Conservation (phyloP, 2,113 vertebrate species). For the Cynocephalus volans region DNA sequence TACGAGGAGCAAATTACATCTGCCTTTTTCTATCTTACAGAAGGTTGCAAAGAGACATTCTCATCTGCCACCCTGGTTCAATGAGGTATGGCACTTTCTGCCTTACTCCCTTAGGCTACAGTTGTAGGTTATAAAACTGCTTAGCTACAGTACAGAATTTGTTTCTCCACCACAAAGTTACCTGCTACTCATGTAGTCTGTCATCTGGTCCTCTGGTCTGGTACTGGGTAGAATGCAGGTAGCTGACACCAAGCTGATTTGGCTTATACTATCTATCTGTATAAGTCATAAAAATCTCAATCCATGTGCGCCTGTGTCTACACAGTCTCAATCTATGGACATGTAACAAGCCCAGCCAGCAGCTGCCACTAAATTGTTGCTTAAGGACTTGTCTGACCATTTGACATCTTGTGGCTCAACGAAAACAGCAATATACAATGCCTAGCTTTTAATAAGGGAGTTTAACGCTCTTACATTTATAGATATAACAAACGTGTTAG, state of each 20-base stretch:
- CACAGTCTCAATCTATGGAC: neutral
- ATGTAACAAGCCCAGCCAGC: neutral
- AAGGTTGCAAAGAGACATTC: neutral
- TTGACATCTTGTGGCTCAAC: neutral
- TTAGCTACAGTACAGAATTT: neutral
- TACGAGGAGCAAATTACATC: neutral
- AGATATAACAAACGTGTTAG: neutral
- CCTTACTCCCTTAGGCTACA: neutral
- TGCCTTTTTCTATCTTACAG: neutral
- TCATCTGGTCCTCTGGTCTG: neutral
- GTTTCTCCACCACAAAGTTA: neutral
- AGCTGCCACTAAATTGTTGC: neutral
- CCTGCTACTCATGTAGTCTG: neutral
- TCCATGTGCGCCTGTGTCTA: neutral
- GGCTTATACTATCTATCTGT: neutral
- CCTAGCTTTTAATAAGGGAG: neutral
- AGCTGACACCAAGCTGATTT: neutral
- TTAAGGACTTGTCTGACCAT: neutral
- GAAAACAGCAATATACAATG: neutral
- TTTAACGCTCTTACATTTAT: neutral
- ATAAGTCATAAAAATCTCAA: conserved; percentile 3
- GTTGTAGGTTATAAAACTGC: neutral
- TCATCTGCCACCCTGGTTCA: neutral
- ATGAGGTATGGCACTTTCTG: neutral
- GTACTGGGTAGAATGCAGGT: neutral